These are phyloP conservation scores for Pimephales promelas DNA, from an alignment of 2,113 vertebrate species.

Conservation along the genomic window DNA sequence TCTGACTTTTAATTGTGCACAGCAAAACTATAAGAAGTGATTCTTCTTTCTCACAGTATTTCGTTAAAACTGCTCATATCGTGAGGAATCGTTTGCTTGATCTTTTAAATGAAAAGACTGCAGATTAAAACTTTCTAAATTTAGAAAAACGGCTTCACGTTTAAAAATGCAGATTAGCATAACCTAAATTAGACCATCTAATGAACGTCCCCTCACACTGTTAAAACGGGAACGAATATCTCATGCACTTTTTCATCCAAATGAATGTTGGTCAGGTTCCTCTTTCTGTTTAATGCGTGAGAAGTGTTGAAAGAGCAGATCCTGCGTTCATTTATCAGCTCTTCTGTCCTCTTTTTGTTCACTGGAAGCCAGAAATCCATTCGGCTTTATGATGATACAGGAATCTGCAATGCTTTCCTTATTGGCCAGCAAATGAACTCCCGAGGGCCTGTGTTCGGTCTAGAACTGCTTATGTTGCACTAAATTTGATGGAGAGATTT, in stretches of 20 bases:
- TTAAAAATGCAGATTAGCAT: background rate
- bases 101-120: background rate
- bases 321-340: background rate
- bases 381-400: background rate
- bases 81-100: background rate
- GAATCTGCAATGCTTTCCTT: constrained; percentile 12
- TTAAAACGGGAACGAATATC: background rate
- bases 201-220: background rate
- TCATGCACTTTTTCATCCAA: background rate
- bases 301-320: constrained; percentile 4
- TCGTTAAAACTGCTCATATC: background rate
- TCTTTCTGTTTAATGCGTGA: background rate
- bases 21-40: background rate
- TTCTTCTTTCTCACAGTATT: background rate
- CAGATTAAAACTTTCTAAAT: too few relatives aligned
- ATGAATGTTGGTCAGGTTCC: background rate
- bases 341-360: background rate
- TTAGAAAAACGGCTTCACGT: too few relatives aligned
- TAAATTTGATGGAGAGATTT: background rate
- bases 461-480: background rate
- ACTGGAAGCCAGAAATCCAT: constrained; percentile 16
- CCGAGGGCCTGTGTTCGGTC: background rate
- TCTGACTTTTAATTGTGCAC: background rate
- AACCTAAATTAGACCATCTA: background rate
- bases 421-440: constrained; percentile 19